Evolutionary conservation across 2,113 vertebrate genomes (phyloP), one percentile per base, ranked within the genome.

Genomic region (Entelurus aequoreus): DNA sequence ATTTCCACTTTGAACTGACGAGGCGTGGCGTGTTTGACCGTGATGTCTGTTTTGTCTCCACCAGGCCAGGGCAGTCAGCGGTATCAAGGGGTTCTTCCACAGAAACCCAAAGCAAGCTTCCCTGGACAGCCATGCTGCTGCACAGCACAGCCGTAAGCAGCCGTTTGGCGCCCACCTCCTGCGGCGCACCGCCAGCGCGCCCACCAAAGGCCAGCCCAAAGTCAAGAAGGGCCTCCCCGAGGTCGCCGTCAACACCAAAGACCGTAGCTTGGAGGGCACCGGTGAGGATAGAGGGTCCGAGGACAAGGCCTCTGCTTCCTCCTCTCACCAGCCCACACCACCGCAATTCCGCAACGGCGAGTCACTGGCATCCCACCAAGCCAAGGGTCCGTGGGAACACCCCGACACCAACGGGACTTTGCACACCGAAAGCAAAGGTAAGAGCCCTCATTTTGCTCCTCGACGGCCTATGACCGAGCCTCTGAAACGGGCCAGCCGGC

Each of bases 51-150:
- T 77, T n/a, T 80, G 58, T 84, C 70, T 77, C 69, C 91, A 87
- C 72, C 88, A 99, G 96, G 93, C 89, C 89, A 94, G 91, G 78
- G 92, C 91, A 83, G 88, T 88, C 89, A 92, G 92, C 85, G 94
- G 96, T 84, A 93, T 99, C 92, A 99, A 98, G 94, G 94, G 95
- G 58, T 92, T 99, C 58, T 98, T 99, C 88, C 93, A 96, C 91
- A 95, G 94, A 92, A 97, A 91, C 90, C 92, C 95, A 94, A 99
- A 98, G 90, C 95, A 97, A 77, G 81, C 92, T 80, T 99, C 97
- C 54, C 96, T 99, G 79, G 97, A 99, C 96, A 96, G 96, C 93
- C 94, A 94, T 95, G 95, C 90, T 98, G 94, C 90, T 98, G 95
- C 89, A 66, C 94, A 92, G 82, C 93, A 88, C 87, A 89, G 75